Evolutionary conservation across 1,140 invertebrate species (phyloP).

Genomic region (Polyergus mexicanus): DNA sequence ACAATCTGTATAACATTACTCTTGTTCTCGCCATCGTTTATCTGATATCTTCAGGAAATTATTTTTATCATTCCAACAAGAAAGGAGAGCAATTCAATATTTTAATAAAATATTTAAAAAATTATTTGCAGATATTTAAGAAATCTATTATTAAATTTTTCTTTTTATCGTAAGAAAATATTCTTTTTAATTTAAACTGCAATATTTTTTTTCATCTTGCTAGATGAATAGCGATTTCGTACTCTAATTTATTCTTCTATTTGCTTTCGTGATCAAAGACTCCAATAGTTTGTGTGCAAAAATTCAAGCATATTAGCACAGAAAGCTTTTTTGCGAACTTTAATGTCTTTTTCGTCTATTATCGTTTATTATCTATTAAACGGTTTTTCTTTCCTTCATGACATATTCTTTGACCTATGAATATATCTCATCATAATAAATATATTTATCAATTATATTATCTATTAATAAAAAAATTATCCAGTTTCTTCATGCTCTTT

Average conservation of each 20-base stretch:
- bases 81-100: background rate
- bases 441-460: background rate
- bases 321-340: background rate
- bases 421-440: constrained; percentile 1
- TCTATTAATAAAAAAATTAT: background rate
- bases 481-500: background rate
- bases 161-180: background rate
- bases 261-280: background rate
- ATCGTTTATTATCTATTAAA: background rate
- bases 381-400: background rate
- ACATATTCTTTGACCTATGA: background rate
- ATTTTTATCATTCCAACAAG: background rate
- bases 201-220: background rate
- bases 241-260: background rate
- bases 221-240: no score
- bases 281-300: background rate
- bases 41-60: background rate
- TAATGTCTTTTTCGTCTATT: background rate
- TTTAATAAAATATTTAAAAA: background rate
- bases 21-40: background rate
- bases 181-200: background rate
- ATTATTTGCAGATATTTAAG: background rate
- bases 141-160: background rate
- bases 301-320: background rate
- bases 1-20: background rate